Evolutionary conservation across 2,113 vertebrate species (phyloP), one percentile per base, ranked within the genome.

Genomic region (Haemorhous mexicanus): DNA sequence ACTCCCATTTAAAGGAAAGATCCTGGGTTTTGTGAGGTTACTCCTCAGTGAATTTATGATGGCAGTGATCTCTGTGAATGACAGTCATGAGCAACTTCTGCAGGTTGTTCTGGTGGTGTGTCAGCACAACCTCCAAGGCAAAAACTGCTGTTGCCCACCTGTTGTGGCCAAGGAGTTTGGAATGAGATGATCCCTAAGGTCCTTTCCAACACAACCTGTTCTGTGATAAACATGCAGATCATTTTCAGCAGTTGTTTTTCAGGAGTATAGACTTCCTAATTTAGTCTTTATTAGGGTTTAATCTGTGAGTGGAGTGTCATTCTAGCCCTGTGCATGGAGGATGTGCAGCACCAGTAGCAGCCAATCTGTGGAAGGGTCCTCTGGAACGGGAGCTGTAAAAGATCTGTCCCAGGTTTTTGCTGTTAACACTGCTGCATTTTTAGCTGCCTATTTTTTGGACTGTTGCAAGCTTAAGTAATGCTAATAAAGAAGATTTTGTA

Each of bases 311-410:
- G 26, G 23, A 35, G 9, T 56, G 49, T 9, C 18, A 9, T 47
- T 68, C 18, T 5, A 15, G 43, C 85, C 4, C 37, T 2, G 6
- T 17, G 56, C 27, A 16, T 1, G 3, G 21, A n/a, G 35, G 19
- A 1, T 7, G 3, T 61, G 32, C 35, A 12, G 23, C 11, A 2
- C 18, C 19, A 44, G 9, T 1, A 10, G 23, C 1, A 24, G 13
- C 14, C 33, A 53, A 1, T 17, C 63, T 59, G 10, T n/a, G n/a
- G n/a, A n/a, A n/a, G n/a, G n/a, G n/a, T 7, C 21, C 22, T 56
- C n/a, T 13, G 35, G 33, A 61, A 56, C 8, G 28, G 75, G 20
- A 59, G 4, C 16, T 80, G 17, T 18, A 1, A 26, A 62, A 87
- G 13, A 49, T 33, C 14, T 27, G 11, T 53, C 41, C 21, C 28